A percentile compares a stretch with the other conserved stretches of the same genome.
Evolutionary conservation across 2,797 vertebrate genomes (phyloP).

Genomic region (Kryptolebias ocellatus): DNA sequence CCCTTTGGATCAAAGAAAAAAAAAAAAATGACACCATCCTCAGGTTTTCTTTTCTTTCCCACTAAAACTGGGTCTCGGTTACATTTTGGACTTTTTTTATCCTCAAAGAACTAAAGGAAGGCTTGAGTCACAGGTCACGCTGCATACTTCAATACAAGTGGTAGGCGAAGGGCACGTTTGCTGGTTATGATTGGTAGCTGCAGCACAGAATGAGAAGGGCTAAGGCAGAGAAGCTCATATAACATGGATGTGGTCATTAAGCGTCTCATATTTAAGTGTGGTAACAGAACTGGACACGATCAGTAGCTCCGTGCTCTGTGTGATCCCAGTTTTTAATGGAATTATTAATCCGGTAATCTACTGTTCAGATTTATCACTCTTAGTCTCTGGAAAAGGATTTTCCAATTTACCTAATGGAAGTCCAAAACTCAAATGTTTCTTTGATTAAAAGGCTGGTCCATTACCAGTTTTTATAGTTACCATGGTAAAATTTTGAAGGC

Average conservation of each 20-base stretch:
- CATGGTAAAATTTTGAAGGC: too few relatives aligned
- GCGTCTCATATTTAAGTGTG: not conserved
- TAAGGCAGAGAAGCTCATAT: not conserved
- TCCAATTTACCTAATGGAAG: not conserved
- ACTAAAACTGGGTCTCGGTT: constrained; percentile 23
- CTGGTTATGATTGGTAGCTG: not conserved
- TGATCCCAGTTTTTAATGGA: not conserved
- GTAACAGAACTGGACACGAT: not conserved
- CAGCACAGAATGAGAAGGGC: not conserved
- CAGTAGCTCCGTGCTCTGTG: not conserved
- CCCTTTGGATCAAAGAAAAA: constrained; percentile 71
- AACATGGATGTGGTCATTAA: not conserved
- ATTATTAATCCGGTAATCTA: not conserved
- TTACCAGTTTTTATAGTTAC: too few relatives aligned
- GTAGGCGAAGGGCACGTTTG: constrained; percentile 6
- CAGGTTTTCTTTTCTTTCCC: constrained; percentile 49
- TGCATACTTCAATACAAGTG: constrained; percentile 14
- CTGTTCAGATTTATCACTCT: not conserved
- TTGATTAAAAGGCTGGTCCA: too few relatives aligned
- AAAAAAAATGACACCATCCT: constrained; percentile 55
- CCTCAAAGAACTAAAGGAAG: constrained; percentile 27
- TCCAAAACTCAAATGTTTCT: not conserved
- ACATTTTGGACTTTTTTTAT: constrained; percentile 32
- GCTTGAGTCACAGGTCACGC: constrained; percentile 34
- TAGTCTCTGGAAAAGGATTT: not conserved